Evolutionary conservation across 2,888 invertebrate species (phyloP), one percentile per base, ranked within the genome.

Genomic region (Melieria crassipennis): DNA sequence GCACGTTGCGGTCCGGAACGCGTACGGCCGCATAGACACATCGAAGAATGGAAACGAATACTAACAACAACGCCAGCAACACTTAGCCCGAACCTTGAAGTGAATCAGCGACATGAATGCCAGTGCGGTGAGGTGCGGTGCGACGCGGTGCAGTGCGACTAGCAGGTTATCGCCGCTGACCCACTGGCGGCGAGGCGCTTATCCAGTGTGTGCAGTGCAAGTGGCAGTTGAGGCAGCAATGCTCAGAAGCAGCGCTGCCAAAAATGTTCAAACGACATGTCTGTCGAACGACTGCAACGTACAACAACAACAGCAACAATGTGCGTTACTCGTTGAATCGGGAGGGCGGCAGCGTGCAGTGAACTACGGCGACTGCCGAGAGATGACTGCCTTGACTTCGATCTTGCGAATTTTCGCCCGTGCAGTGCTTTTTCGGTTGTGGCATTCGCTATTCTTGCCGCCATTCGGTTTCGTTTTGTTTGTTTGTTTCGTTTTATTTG

Each of bases 361-460:
- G 52, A 60, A 58, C 30, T 43, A 58, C 58, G 4, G 5, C 58
- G 30, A 42, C 7, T 61, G 43, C 11, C 16, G 9, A 71, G 70
- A 76, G 76, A 74, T 67, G 77, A 75, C 57, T 68, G 68, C 77
- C 77, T 77, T 77, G 77, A 77, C 75, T 77, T 75, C 75, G 70
- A 77, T 75, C 73, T 71, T 65, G 65, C 50, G 70, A 72, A 74
- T 72, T 72, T 73, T 69, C 64, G 68, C 60, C 43, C 42, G 61
- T 60, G 60, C n/a, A 46, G 45, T 42, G 13, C 50, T 67, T 61
- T 58, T 66, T 58, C 30, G 30, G 30, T 30, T 30, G 30, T 30
- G 30, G 30, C 30, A 30, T 30, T 30, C 30, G 30, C 30, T 30
- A 30, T 30, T 30, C 3, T 30, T 30, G 30, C 30, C 30, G 30